Base-by-base conservation (phyloP, 2,797 vertebrate species). In the Crax fasciolata region DNA sequence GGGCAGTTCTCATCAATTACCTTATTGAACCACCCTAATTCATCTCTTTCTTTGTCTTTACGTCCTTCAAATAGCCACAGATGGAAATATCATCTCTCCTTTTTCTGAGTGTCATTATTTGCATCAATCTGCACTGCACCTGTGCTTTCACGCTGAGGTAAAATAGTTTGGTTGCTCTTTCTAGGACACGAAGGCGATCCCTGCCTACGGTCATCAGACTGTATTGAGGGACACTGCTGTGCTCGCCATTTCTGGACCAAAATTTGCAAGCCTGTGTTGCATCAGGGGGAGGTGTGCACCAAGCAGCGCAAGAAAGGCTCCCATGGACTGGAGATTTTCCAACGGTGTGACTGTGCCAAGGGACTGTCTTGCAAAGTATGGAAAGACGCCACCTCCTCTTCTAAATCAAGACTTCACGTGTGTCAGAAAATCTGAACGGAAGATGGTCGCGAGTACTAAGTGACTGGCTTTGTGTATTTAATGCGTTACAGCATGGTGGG, bases 171-270 rank as follows among this genome's bases (percentile, higher is more conserved):
- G 2, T 84, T 91, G 71, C 10, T 90, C 43, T 90, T 93, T 88
- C 25, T 46, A 99, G 99, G 99, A 63, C 99, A 99, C 0, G 99
- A 99, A 97, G 99, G 99, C 0, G 99, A 99, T 92, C 97, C 99
- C 27, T 99, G 99, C 92, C 98, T 99, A 51, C 98, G 99, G 79
- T 99, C 99, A 6, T 99, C 99, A 3, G 99, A 99, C 94, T 99
- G 99, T 94, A 98, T 98, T 2, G 99, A 99, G 86, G 99, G 99
- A 66, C 98, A 99, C 97, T 99, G 99, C 98, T 99, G 99, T 49
- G 99, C 99, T 91, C 99, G 99, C 49, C 99, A 99, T 96, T 99
- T 99, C 98, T 99, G 99, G 99, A 99, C 99, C 97, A 99, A 99
- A 98, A 99, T 99, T 98, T 99, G 99, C 98, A 99, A 99, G 91